A percentile compares a stretch with the other conserved stretches of the same genome.
phyloP scores from a whole-genome alignment of 2,113 vertebrate genomes.

The Thunnus maccoyii region DNA sequence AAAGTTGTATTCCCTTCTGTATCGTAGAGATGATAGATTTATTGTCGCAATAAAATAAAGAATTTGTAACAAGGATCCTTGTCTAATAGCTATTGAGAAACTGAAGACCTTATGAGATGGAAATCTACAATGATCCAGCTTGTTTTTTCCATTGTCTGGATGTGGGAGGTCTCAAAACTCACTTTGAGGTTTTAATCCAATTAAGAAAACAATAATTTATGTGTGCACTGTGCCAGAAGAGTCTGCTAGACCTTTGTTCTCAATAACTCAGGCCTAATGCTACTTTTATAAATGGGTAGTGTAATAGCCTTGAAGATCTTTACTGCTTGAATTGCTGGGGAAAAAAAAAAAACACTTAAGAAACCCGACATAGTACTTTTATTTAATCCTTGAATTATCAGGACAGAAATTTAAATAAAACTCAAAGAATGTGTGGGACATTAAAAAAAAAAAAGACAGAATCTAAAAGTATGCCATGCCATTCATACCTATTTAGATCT shows the following conservation, averaged over 20 bases:
- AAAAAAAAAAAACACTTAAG: conserved; percentile 31
- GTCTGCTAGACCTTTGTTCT: conserved; percentile 69
- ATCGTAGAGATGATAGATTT: conserved; percentile 80
- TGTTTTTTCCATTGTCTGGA: conserved; percentile 59
- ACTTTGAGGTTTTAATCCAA: conserved; percentile 80
- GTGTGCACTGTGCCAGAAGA: conserved; percentile 57
- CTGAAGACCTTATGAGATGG: conserved; percentile 64
- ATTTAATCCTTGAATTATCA: conserved; percentile 31
- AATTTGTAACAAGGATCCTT: conserved; percentile 76
- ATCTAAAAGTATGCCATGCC: neutral
- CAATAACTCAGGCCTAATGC: conserved; percentile 55
- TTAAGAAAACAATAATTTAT: conserved; percentile 78
- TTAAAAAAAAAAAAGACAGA: neutral
- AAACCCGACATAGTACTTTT: conserved; percentile 19
- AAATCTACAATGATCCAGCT: conserved; percentile 68
- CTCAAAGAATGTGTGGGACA: neutral
- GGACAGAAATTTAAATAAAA: conserved; percentile 1
- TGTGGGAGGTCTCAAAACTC: conserved; percentile 81
- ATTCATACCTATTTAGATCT: conserved; percentile 10
- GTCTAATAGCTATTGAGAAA: conserved; percentile 74
- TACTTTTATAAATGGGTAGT: conserved; percentile 60
- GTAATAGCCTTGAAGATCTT: conserved; percentile 41
- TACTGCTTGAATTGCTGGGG: conserved; percentile 32
- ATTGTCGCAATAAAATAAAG: conserved; percentile 83
- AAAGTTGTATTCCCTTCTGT: conserved; percentile 54